Evolutionary conservation across 2,113 vertebrate species (phyloP).

Genomic region (Protobothrops mucrosquamatus): DNA sequence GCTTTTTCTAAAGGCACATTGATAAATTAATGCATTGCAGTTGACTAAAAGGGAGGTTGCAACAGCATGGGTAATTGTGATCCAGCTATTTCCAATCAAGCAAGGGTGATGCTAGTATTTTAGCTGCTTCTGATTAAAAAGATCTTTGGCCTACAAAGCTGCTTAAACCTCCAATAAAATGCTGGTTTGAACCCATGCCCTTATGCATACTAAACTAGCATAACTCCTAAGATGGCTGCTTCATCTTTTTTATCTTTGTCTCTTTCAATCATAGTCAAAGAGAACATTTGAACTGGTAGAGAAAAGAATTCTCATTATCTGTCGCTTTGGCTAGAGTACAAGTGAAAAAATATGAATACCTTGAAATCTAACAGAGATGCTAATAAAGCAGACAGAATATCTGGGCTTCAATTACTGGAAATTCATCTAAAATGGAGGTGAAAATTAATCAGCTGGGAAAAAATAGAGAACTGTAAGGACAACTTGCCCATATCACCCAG

Average conservation of each 20-base stretch:
- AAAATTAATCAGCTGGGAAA: background rate
- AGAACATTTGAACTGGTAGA: background rate
- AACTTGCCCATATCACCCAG: background rate
- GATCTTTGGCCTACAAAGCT: background rate
- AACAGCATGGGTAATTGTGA: background rate
- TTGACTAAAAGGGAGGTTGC: background rate
- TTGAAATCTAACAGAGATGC: background rate
- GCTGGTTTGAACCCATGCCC: background rate
- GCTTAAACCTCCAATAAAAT: background rate
- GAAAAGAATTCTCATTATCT: background rate
- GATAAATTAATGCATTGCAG: background rate
- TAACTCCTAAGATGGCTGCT: background rate
- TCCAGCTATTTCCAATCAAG: background rate
- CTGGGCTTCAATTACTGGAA: background rate
- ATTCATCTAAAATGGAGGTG: background rate
- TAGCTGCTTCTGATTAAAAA: background rate
- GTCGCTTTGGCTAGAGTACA: background rate
- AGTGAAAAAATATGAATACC: background rate
- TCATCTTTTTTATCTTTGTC: background rate
- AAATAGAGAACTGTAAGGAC: background rate
- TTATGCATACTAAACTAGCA: background rate
- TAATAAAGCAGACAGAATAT: background rate
- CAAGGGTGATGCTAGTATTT: background rate
- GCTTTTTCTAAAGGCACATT: background rate
- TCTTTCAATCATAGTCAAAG: background rate